Percentiles rank a stretch among this genome's conserved stretches.
Evolutionary conservation across 2,888 invertebrate genomes (phyloP).

Genomic region (Nemurella pictetii): DNA sequence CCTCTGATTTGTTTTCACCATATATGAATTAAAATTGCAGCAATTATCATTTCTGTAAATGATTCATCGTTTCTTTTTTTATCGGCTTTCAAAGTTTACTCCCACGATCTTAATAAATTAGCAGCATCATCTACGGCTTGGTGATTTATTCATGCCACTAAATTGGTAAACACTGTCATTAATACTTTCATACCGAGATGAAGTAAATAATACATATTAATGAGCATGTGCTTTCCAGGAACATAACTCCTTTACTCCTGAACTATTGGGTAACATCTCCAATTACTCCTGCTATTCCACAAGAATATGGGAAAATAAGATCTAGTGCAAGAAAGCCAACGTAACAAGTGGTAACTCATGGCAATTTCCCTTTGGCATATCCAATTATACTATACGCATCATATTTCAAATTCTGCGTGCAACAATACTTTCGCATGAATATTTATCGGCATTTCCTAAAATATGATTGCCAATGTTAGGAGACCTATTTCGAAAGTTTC

Average conservation of each 20-base stretch:
- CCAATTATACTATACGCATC: no score
- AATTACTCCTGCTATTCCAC: background rate
- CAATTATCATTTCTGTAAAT: background rate
- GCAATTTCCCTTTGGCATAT: no score
- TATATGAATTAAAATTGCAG: background rate
- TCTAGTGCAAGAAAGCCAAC: no score
- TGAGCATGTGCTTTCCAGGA: background rate
- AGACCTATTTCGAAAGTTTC: no score
- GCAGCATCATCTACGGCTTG: background rate
- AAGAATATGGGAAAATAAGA: no score
- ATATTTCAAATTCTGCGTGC: no score
- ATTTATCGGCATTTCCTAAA: no score
- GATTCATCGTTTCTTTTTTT: background rate
- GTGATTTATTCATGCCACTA: background rate
- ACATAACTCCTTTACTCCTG: background rate
- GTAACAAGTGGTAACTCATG: no score
- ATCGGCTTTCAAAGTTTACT: background rate
- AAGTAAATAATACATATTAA: no score
- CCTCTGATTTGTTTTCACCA: background rate
- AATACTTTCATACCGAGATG: background rate
- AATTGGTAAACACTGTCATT: background rate
- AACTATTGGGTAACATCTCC: background rate
- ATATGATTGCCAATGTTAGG: no score
- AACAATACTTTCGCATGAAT: no score
- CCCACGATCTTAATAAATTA: background rate